Base-by-base conservation (phyloP, 2,797 vertebrate genomes). In the Carduelis carduelis region DNA sequence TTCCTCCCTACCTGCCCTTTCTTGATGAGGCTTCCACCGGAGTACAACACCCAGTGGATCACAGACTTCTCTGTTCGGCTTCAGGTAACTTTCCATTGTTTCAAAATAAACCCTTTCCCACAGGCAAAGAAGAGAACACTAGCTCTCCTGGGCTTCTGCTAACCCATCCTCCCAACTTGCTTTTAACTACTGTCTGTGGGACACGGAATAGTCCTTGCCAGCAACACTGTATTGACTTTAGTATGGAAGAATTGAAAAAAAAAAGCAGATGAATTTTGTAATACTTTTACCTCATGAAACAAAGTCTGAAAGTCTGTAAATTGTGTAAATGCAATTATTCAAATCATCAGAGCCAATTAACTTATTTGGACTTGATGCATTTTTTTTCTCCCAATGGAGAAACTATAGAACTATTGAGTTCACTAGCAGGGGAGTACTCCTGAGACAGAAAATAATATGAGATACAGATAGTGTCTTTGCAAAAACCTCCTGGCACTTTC, bases 91-190 rank as follows among this genome's bases (percentile, higher is more conserved):
- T 95, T 90, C 89, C 52, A 28, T 63, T 91, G 72, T 81, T 97
- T 94, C 69, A 65, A 74, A 95, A 95, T 49, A 94, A 95, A 90
- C 46, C 84, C 46, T 84, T 84, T 90, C 93, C 94, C 23, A 83
- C 30, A 75, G 85, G 78, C 61, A 71, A 23, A 77, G 47, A 82
- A 85, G 13, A 83, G 89, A 95, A 95, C 89, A 81, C 23, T 65
- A 22, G 6, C 22, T 93, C 93, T 95, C 94, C 69, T 69, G 95
- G 79, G 91, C 26, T 83, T 78, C 76, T 72, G 39, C 72, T 65
- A 95, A 59, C 85, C 35, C 64, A 87, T 71, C 89, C 85, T 77
- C 34, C 46, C 57, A 78, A 23, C 46, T 69, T 50, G 18, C 37
- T 63, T 91, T 86, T 90, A 90, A 81, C 68, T 61, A 55, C 65